A percentile compares a stretch with the other conserved stretches of the same genome.
phyloP scores from a whole-genome alignment of 2,888 invertebrate species.

The Eupithecia exiguata region DNA sequence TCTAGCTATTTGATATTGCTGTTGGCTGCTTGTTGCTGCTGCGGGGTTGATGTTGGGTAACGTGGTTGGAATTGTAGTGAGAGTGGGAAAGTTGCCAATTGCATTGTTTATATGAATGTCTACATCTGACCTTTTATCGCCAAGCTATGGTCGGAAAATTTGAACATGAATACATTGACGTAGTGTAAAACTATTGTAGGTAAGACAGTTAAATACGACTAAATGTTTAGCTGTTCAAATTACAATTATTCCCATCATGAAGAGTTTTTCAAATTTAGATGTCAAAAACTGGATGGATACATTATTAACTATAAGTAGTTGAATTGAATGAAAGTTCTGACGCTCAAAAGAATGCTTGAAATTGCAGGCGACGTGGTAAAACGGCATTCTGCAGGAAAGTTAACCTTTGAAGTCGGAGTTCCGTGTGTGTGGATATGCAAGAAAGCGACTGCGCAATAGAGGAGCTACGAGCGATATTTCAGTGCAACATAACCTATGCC shows the following conservation, averaged over 20 bases:
- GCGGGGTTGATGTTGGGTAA: background rate
- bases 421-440: background rate
- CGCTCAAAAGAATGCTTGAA: background rate
- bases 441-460: background rate
- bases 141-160: too few relatives aligned
- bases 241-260: background rate
- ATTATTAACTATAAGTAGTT: too few relatives aligned
- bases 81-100: background rate
- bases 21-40: background rate
- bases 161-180: too few relatives aligned
- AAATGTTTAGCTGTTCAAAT: too few relatives aligned
- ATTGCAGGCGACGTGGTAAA: background rate
- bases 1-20: background rate
- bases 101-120: too few relatives aligned
- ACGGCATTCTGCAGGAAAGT: background rate
- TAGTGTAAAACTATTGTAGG: too few relatives aligned
- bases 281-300: background rate
- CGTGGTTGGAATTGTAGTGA: background rate
- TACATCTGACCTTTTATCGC: too few relatives aligned
- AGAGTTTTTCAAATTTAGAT: background rate
- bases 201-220: too few relatives aligned
- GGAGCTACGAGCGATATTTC: background rate
- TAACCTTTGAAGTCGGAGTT: background rate
- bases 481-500: background rate
- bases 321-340: background rate